phyloP scores from a whole-genome alignment of 2,797 vertebrate genomes.

The Bothrops alternatus region DNA sequence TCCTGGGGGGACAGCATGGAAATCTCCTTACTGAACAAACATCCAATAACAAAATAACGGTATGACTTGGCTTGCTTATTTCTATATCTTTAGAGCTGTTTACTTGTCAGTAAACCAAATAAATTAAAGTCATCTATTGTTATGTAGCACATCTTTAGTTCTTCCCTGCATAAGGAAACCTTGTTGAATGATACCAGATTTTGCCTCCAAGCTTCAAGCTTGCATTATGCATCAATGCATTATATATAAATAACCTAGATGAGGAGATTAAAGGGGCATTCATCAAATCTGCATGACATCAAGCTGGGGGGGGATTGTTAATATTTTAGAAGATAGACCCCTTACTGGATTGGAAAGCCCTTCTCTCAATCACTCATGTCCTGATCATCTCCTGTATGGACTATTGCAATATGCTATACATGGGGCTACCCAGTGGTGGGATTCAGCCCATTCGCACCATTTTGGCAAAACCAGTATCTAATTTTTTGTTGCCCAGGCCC shows the following conservation, averaged over 20 bases:
- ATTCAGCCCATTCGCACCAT: no score
- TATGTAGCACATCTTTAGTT: slow-evolving; percentile 22
- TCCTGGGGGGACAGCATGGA: slow-evolving; percentile 44
- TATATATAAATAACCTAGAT: background rate
- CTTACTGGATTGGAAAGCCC: background rate
- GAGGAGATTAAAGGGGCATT: background rate
- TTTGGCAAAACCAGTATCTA: no score
- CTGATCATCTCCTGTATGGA: background rate
- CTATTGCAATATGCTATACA: background rate
- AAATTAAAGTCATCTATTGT: slow-evolving; percentile 22
- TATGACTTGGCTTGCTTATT: slow-evolving; percentile 9
- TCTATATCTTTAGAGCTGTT: background rate
- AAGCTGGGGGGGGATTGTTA: background rate
- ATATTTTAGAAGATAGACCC: background rate
- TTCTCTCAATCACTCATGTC: background rate
- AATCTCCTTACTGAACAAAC: slow-evolving; percentile 9
- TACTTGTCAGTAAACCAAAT: slow-evolving; percentile 39
- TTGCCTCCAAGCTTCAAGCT: slow-evolving; percentile 29
- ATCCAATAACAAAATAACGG: slow-evolving; percentile 16
- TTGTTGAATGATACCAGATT: slow-evolving; percentile 19
- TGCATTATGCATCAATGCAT: background rate
- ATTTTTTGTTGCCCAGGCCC: no score
- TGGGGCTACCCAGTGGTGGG: background rate
- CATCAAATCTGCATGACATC: background rate
- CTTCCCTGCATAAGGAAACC: background rate